Base-by-base conservation (phyloP, 2,797 vertebrate species). In the Danio jaintianensis region DNA sequence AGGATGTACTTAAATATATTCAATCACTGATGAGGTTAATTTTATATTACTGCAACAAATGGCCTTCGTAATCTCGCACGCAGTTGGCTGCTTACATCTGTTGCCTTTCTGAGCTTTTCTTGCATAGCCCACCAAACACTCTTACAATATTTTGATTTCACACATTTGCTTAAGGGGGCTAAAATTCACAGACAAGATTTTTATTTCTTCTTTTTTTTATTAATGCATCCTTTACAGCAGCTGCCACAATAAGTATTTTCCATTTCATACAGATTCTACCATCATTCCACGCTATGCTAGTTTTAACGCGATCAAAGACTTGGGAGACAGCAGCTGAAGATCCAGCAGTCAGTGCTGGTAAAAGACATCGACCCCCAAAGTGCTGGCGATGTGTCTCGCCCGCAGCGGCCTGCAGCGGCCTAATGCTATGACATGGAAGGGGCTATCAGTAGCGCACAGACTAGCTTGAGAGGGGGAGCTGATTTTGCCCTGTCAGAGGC, bases 401-500 rank as follows among this genome's bases (percentile, higher is more conserved):
- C 89, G 36, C 86, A 85, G 89, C 77, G 66, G 70, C 82, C 75
- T 58, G 75, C 68, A 55, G 68, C 11, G 11, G 52, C 55, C 87
- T 93, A 93, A 92, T 92, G 88, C 90, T 86, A 91, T 92, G 92
- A 93, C 90, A 93, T 91, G 90, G 91, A 89, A 88, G 85, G 85
- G 90, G 90, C 90, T 92, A 92, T 91, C 83, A 82, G 86, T 79
- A 62, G 79, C 63, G 59, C 80, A 82, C 86, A 88, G 86, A 82
- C 87, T 78, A 50, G 52, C 67, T 67, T 68, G 72, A 75, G 52
- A 79, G 79, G 43, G 80, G 66, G 66, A 77, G 74, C 75, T 61
- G 76, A 68, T 75, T 75, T 66, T 40, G 48, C 69, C 13, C 80
- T 48, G 73, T 76, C 77, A 80, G 63, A 75, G 80, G 61, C 59